Evolutionary conservation across 1,140 invertebrate species (phyloP).

Genomic region (Brachystomella parvula): DNA sequence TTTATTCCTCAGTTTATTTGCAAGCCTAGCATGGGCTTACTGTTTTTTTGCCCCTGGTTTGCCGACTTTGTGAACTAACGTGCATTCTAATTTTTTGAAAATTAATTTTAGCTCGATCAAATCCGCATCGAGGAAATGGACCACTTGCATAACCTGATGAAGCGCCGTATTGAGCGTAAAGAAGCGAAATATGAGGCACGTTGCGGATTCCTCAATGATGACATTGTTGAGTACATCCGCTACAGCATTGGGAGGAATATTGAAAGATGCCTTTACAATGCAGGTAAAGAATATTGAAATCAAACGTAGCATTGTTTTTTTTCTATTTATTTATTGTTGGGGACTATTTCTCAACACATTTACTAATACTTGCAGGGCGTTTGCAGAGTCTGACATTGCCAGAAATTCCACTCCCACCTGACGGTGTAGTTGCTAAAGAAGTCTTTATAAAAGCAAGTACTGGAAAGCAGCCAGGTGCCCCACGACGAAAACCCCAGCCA

Average conservation of each 20-base stretch:
- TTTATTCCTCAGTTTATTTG: too few relatives aligned
- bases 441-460: neutral
- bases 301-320: neutral
- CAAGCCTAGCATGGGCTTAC: too few relatives aligned
- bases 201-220: conserved; percentile 28
- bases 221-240: conserved; percentile 30
- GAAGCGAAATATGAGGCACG: conserved; percentile 9
- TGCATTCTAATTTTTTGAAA: too few relatives aligned
- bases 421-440: conserved; percentile 14
- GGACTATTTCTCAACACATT: neutral
- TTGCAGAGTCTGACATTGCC: conserved; percentile 14
- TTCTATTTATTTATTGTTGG: too few relatives aligned
- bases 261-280: conserved; percentile 22
- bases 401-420: conserved; percentile 10
- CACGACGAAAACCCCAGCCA: neutral
- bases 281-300: conserved; percentile 20
- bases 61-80: too few relatives aligned
- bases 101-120: conserved; percentile 63
- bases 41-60: too few relatives aligned
- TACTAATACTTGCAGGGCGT: conserved; percentile 17
- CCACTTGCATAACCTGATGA: conserved; percentile 47
- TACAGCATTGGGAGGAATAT: conserved; percentile 30
- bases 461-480: neutral
- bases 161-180: neutral
- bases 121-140: conserved; percentile 76